Base-by-base conservation (phyloP, 1,140 invertebrate species). In the Battus philenor region DNA sequence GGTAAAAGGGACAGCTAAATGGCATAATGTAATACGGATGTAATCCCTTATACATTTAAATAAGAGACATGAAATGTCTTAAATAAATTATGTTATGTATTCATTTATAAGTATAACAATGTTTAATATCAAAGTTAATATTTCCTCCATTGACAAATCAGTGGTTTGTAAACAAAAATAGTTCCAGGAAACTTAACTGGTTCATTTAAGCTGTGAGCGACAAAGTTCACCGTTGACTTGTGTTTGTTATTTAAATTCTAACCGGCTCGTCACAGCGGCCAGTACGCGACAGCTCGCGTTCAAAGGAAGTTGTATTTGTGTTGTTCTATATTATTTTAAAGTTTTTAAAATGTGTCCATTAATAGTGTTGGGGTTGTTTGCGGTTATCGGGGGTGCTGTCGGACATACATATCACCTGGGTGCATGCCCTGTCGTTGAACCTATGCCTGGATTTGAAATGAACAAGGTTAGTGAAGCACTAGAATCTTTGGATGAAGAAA, bases 341-440 rank as follows among this genome's bases (percentile, higher is more conserved):
- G 13, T 26, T 32, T 12, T 50, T 16, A 63, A 58, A 49, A 72
- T 78, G 74, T 63, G 47, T 31, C 50, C 48, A 16, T 18, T 72
- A 9, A 24, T 45, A n/a, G 41, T 59, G 15, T 38, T 76, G 32
- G 59, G 57, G 13, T 44, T 74, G 46, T 38, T 81, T n/a, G 61
- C 64, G 8, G 7, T 74, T 13, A 62, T 56, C 29, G 71, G 71
- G 2, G 47, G 59, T 50, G 74, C 46, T 2, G 38, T 64, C 2
- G 71, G 72, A 0, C 92, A 94, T 57, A 89, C 90, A 0, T 93
- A 93, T 68, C 91, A 93, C 52, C 71, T 93, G 31, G 93, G 93
- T n/a, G 75, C 73, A n/a, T 94, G 93, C 70, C 93, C 93, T 0
- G 66, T 87, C 0, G 91, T 94, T 0, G 90, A 93, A 48, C 92